Base-by-base conservation (phyloP, 1,140 invertebrate genomes). In the Micrasema longulum region DNA sequence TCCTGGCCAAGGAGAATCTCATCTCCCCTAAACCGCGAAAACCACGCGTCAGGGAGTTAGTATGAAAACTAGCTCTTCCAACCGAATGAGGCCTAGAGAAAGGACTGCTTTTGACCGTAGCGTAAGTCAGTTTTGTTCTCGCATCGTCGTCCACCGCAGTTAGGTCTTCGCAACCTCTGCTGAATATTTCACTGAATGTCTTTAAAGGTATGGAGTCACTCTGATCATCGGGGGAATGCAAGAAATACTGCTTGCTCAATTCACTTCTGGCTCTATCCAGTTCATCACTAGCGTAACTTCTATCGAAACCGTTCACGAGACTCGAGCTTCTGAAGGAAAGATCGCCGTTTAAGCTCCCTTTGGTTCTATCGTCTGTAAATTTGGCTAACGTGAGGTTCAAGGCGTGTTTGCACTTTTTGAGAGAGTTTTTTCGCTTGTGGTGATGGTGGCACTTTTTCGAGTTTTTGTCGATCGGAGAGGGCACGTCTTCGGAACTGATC, bases 401-500 rank as follows among this genome's bases (percentile, higher is more conserved):
- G 16, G 74, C 74, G 68, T 76, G 74, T 68, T 76, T 76, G 38
- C 74, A 76, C 55, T 73, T 72, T 50, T 76, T 76, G 1, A 76
- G 38, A 6, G 74, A 76, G 43, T 76, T 76, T 22, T 76, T 76
- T n/a, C 74, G 36, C 55, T 76, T 76, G 23, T 75, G 74, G 16
- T 75, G 73, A 55, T 75, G 73, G 14, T 76, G 74, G 38, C 68
- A 70, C 43, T 65, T 52, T 16, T 69, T 53, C 0, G 45, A 12
- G 20, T 55, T 50, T 18, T 69, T 67, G 18, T 65, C 31, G 4
- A 53, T 82, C 1, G 81, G 79, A 68, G 79, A 81, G 9, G 77
- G 80, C 47, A 84, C 77, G 71, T 86, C 85, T 72, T 86, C 84
- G 0, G 83, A 85, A 65, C 83, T 84, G 47, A 86, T 79, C 2